These are phyloP conservation scores for Drosophila eohydei DNA, from an alignment of 2,888 invertebrate species.

Conservation along the genomic window DNA sequence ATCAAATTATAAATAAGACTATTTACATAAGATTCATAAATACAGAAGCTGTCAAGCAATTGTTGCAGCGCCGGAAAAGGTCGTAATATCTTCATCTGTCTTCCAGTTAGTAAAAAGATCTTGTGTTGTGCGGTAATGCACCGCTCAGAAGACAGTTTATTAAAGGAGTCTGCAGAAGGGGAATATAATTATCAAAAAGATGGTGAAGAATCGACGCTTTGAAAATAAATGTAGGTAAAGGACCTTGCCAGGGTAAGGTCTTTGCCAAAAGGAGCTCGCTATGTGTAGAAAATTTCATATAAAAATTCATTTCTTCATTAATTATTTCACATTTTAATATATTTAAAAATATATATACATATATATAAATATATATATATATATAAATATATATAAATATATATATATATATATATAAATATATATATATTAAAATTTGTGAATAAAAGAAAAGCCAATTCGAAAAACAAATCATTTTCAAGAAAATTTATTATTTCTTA, in stretches of 20 bases:
- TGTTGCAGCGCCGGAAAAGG: neutral
- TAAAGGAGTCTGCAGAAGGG: neutral
- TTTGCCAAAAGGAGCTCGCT: neutral
- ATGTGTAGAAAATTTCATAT: too few species aligned
- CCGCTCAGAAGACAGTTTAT: neutral
- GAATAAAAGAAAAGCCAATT: neutral
- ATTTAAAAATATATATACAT: neutral
- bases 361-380: too few species aligned
- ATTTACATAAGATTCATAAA: slow-evolving; percentile 35
- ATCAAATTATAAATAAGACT: slow-evolving; percentile 28
- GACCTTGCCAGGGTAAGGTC: neutral
- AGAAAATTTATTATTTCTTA: too few species aligned
- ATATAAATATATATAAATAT: too few species aligned
- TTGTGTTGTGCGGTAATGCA: slow-evolving; percentile 30
- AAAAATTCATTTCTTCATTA: too few species aligned
- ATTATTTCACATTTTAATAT: too few species aligned
- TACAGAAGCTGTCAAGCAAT: slow-evolving; percentile 18
- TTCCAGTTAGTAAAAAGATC: slow-evolving; percentile 25
- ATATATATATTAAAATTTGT: neutral
- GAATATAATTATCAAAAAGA: slow-evolving; percentile 10
- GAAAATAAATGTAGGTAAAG: slow-evolving; percentile 41
- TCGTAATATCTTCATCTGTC: slow-evolving; percentile 7
- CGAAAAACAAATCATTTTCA: neutral
- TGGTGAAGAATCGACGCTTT: slow-evolving; percentile 54
- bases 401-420: too few species aligned